Base-by-base conservation (phyloP, 2,113 vertebrate genomes). In the Macquaria australasica region DNA sequence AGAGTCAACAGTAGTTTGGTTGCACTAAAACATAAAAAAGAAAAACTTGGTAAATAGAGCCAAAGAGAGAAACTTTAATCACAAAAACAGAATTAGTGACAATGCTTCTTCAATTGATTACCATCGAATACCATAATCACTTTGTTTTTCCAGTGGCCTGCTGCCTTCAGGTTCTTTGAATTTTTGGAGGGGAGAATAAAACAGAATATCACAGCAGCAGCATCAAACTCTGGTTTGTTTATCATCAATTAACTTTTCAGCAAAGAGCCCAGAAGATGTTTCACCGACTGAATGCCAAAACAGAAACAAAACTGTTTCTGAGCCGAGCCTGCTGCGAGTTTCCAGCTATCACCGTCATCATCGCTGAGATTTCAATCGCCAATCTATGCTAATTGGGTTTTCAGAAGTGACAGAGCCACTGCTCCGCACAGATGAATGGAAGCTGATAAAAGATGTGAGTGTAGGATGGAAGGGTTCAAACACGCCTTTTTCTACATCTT, bases 81-180 rank as follows among this genome's bases (percentile, higher is more conserved):
- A 73, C 8, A 66, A 34, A 76, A 64, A 51, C 68, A 62, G 72
- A 81, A 70, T 28, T 43, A 78, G 59, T 51, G 76, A 58, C 69
- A 50, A 39, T 7, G 77, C n/a, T 37, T 59, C 82, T 64, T 51
- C 18, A 59, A 74, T 64, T 25, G 43, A 88, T 83, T 83, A 66
- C n/a, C n/a, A n/a, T n/a, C n/a, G n/a, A n/a, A 48, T 70, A 41
- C n/a, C 15, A 55, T 78, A 84, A 89, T 91, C 78, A 77, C 77
- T 59, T 51, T 53, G 79, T 80, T 85, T 71, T 31, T 21, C 51
- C 8, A 21, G 20, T 20, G 6, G 50, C 50, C 37, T 67, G 84
- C 78, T 58, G 75, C 60, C 67, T 62, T 63, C 58, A 41, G 55
- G 4, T 81, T 55, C 82, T 56, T 50, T 80, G 59, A 60, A 41